Percentiles rank a stretch among this genome's conserved stretches.
phyloP scores from a whole-genome alignment of 2,113 vertebrate species.

The Pristiophorus japonicus region DNA sequence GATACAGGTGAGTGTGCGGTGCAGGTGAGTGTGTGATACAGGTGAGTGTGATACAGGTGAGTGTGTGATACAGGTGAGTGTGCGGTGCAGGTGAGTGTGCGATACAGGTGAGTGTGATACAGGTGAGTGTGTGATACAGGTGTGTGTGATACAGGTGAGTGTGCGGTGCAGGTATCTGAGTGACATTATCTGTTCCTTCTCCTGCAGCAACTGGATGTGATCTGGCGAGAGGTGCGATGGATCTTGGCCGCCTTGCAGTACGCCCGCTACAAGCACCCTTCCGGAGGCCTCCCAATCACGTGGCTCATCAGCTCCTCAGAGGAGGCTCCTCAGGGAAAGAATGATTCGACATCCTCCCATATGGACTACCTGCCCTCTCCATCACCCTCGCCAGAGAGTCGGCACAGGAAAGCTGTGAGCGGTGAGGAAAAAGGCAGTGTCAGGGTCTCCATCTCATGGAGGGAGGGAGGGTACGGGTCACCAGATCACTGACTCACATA shows the following conservation, averaged over 20 bases:
- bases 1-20: not conserved
- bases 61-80: not conserved
- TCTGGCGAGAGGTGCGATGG: conserved; percentile 87
- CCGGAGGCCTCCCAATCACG: conserved; percentile 67
- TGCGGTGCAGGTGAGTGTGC: not conserved
- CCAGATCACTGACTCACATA: not conserved
- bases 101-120: not conserved
- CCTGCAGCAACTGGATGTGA: conserved; percentile 84
- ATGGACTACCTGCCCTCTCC: conserved; percentile 84
- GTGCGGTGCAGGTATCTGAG: not conserved
- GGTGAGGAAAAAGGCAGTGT: conserved; percentile 59
- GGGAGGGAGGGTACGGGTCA: not conserved
- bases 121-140: not conserved
- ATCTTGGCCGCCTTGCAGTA: conserved; percentile 87
- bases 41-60: not conserved
- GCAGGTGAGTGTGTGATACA: not conserved
- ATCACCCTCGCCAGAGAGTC: conserved; percentile 74
- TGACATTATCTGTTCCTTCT: conserved; percentile 36
- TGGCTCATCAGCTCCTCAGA: conserved; percentile 66
- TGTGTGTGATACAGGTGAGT: not conserved
- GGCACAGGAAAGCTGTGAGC: conserved; percentile 64
- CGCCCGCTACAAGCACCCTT: conserved; percentile 83
- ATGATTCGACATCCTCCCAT: conserved; percentile 80
- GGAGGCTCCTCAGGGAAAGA: conserved; percentile 67
- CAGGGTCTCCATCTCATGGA: not conserved